Base-by-base conservation (phyloP, 2,888 invertebrate species). In the Machimus rusticus region DNA sequence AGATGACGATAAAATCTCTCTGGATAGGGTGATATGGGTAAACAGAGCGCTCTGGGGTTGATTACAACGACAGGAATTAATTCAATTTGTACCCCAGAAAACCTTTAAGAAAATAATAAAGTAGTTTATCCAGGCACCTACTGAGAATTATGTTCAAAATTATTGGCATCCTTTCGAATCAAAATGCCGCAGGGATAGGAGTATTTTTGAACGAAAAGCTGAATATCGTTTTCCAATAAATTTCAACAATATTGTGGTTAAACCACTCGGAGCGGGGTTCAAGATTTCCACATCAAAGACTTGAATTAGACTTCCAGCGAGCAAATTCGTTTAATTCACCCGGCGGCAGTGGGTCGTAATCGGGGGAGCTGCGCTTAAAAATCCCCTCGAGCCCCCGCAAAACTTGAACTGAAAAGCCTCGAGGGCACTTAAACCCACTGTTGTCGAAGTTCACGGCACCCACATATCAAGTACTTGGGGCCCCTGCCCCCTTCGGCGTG, bases 381-480 rank as follows among this genome's bases (percentile, higher is more conserved):
- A 37, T 76, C 34, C 31, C 23, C 51, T 23, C 66, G 66, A 8
- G 2, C 9, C 19, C 28, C 23, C 23, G 12, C 8, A 76, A 37
- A 37, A 37, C 19, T 76, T 37, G 34, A 76, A 31, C 34, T 76
- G 8, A 19, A 76, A 31, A n/a, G 76, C 37, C 37, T 19, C 5
- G 37, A 76, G 76, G 37, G 37, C 37, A 76, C 76, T 76, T 76
- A 76, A 76, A 76, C 6, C 76, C 3, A 76, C 34, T 76, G 34
- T 76, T 76, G 76, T 76, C 76, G 31, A 76, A 76, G 76, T 76
- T 76, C 76, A n/a, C 34, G n/a, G 34, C 76, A 76, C 34, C 34
- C 76, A n/a, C 16, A 76, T 76, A 76, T 76, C 14, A 37, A 16
- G 34, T 76, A 37, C 34, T n/a, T 76, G n/a, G 8, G 16, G 34